Evolutionary conservation across 1,140 invertebrate species (phyloP), one percentile per base, ranked within the genome.

Genomic region (Maconellicoccus hirsutus): DNA sequence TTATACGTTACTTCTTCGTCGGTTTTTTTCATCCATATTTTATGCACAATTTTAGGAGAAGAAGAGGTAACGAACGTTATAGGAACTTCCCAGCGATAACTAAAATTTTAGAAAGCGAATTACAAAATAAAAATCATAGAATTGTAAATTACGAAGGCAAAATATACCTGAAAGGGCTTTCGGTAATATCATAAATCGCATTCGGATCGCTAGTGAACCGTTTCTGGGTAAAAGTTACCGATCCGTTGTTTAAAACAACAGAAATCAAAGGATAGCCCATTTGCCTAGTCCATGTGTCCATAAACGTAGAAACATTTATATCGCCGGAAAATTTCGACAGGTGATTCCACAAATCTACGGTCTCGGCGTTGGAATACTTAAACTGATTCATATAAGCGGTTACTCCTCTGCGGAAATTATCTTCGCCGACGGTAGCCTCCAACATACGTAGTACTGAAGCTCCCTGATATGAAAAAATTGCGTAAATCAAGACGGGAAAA

Each of bases 211-310:
- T 79, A 0, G 93, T 80, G 76, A 91, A 94, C 73, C 91, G 78
- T 72, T 86, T 82, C 76, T 94, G 91, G 0, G 82, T 88, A 0
- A 94, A 79, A 1, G 79, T 81, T 66, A 85, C 86, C 3, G 8
- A 19, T 59, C 82, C 82, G 26, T 80, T 78, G 70, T 82, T 76
- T 69, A 78, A 80, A 0, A 73, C 80, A 1, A 92, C 86, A 1
- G 81, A 85, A 0, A 97, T 80, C 0, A 95, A 83, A 0, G 95
- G 94, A 74, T 88, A 92, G 7, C 94, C 94, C 88, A 92, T 96
- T 81, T 98, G 94, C 39, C 85, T 82, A 0, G 91, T 94, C 92
- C 93, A 98, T 0, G 92, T 94, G 74, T 94, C 86, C 90, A 98
- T 92, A 66, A 97, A 88, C n/a, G 83, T 78, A 0, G 85, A 85